A percentile compares a stretch with the other conserved stretches of the same genome.
Conservation (phyloP, 1,140 invertebrate genomes). For the Apocrypta bakeri region DNA sequence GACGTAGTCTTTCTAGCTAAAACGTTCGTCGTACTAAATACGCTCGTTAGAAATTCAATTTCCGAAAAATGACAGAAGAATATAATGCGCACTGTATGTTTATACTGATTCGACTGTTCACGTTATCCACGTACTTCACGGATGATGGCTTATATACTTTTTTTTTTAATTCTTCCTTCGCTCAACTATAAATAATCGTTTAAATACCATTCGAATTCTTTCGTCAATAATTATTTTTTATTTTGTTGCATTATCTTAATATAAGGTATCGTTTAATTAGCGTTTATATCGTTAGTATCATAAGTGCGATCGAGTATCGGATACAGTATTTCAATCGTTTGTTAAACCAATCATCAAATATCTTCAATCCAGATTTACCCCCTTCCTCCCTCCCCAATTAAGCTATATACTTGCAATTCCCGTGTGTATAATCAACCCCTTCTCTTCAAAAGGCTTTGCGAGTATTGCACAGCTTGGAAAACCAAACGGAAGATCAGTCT, state of each 20-base stretch:
- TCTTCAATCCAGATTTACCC: not conserved
- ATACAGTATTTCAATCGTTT: not conserved
- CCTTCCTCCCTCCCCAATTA: not conserved
- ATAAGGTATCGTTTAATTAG: constrained; percentile 35
- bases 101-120: constrained; percentile 30
- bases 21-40: not conserved
- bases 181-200: constrained; percentile 39
- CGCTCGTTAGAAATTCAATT: constrained; percentile 56
- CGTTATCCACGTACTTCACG: constrained; percentile 57
- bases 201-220: constrained; percentile 35
- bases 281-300: constrained; percentile 17
- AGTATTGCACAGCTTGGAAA: not conserved
- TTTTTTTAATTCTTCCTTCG: not conserved
- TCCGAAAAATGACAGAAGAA: constrained; percentile 65
- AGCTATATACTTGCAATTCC: not conserved
- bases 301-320: constrained; percentile 37
- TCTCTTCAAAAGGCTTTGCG: not conserved
- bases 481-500: not conserved
- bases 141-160: constrained; percentile 7
- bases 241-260: constrained; percentile 48
- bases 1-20: not conserved
- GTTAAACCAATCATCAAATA: not conserved
- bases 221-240: constrained; percentile 44
- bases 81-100: constrained; percentile 57
- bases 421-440: not conserved